A percentile compares a stretch with the other conserved stretches of the same genome.
Evolutionary conservation across 2,888 invertebrate species (phyloP).

Genomic region (Coremacera marginata): DNA sequence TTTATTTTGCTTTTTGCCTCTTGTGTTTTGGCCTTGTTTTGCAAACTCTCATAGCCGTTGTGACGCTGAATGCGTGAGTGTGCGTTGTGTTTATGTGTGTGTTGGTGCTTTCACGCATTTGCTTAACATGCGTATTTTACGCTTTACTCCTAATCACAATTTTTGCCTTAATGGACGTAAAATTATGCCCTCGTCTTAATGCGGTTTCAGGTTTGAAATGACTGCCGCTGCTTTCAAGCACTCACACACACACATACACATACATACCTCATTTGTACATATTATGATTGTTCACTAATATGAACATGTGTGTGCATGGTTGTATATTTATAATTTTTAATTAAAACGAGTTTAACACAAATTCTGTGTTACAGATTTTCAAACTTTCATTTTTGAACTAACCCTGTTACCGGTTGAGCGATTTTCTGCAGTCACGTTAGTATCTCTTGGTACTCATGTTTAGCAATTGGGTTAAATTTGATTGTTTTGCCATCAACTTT

Average conservation of each 20-base stretch:
- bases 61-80: neutral
- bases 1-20: neutral
- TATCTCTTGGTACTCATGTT: neutral
- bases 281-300: neutral
- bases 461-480: neutral
- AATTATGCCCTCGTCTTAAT: conserved; percentile 33
- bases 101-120: neutral
- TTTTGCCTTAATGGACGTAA: neutral
- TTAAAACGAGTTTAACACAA: too few relatives aligned
- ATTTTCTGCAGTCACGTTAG: neutral
- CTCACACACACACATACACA: conserved; percentile 14
- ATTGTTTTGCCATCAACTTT: conserved; percentile 8
- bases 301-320: neutral
- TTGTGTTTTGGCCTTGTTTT: neutral
- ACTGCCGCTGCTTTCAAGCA: neutral
- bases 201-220: conserved; percentile 7
- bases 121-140: conserved; percentile 2
- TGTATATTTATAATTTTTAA: neutral
- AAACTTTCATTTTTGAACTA: neutral
- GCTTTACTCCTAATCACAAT: neutral
- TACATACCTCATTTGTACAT: neutral
- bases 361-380: neutral
- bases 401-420: neutral
- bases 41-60: neutral
- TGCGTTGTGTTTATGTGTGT: conserved; percentile 33